Evolutionary conservation across 2,888 invertebrate genomes (phyloP), one percentile per base, ranked within the genome.

Genomic region (Amphipyra tragopoginis): DNA sequence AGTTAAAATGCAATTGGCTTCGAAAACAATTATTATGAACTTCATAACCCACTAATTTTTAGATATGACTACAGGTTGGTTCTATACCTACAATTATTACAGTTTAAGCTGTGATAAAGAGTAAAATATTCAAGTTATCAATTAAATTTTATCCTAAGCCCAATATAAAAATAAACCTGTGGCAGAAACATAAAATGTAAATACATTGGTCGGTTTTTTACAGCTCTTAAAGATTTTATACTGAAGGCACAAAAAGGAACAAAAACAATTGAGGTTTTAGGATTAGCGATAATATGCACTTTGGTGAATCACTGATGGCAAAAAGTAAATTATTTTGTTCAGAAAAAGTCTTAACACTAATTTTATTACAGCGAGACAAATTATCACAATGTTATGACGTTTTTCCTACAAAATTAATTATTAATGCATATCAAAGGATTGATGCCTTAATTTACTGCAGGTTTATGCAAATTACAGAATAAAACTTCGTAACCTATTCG

Each of bases 251-350:
- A 62, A 62, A 51, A 70, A 65, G 49, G 15, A 59, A 62, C 44
- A 75, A 71, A 65, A 73, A 49, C 53, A 21, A 45, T 52, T 45
- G 49, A 51, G 43, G 62, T 65, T 76, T 72, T 73, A 68, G 73
- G 67, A 65, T 76, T 63, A 68, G 63, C 45, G 66, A 79, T 79
- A 70, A 79, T 56, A 76, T 73, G 60, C 77, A 79, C 79, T 79
- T 77, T 68, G 63, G 56, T 76, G 70, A 77, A 65, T 77, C 61
- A 51, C 62, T 39, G 42, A 57, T 45, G 7, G 52, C 65, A 78
- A 75, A 75, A 76, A 70, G 56, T 51, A 36, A 57, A 57, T 64
- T 57, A 61, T 57, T 47, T 21, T 51, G 51, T 44, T 43, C 43
- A 51, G 42, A 63, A 69, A 56, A 69, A 49, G 36, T 21, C 11